A percentile compares a stretch with the other conserved stretches of the same genome.
phyloP scores from a whole-genome alignment of 1,140 invertebrate genomes.

The Cylas formicarius region DNA sequence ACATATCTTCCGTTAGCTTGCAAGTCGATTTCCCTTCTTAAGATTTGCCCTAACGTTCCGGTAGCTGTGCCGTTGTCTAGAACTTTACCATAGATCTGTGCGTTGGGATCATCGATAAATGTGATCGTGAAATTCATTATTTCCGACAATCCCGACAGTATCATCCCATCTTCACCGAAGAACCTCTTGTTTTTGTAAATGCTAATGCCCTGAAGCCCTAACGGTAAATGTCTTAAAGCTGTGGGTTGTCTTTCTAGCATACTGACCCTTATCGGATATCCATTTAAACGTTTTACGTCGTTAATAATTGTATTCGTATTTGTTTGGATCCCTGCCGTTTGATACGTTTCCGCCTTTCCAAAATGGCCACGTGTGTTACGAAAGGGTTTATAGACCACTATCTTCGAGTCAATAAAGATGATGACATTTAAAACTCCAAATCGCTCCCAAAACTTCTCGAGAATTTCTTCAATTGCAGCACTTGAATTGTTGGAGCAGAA shows the following conservation, averaged over 20 bases:
- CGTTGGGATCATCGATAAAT: neutral
- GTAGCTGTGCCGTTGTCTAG: constrained; percentile 3
- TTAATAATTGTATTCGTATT: neutral
- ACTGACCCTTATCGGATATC: constrained; percentile 11
- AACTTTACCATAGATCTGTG: constrained; percentile 10
- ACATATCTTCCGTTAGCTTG: constrained; percentile 15
- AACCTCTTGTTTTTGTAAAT: constrained; percentile 12
- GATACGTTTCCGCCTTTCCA: too few relatives aligned
- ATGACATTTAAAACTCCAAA: too few relatives aligned
- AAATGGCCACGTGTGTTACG: too few relatives aligned
- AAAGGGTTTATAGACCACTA: too few relatives aligned
- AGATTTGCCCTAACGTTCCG: constrained; percentile 9
- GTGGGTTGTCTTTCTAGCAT: constrained; percentile 13
- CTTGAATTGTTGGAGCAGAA: too few relatives aligned
- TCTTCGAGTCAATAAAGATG: too few relatives aligned
- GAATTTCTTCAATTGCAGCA: too few relatives aligned
- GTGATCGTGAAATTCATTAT: constrained; percentile 16
- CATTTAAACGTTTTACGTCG: constrained; percentile 6
- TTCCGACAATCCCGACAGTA: constrained; percentile 6
- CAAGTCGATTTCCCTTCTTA: constrained; percentile 7
- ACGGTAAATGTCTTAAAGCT: neutral
- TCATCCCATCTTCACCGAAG: constrained; percentile 16
- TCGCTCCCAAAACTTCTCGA: too few relatives aligned
- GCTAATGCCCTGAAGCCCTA: neutral
- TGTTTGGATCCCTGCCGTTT: too few relatives aligned